Conservation (phyloP, 2,113 vertebrate species). For the Rousettus leschenaultii region DNA sequence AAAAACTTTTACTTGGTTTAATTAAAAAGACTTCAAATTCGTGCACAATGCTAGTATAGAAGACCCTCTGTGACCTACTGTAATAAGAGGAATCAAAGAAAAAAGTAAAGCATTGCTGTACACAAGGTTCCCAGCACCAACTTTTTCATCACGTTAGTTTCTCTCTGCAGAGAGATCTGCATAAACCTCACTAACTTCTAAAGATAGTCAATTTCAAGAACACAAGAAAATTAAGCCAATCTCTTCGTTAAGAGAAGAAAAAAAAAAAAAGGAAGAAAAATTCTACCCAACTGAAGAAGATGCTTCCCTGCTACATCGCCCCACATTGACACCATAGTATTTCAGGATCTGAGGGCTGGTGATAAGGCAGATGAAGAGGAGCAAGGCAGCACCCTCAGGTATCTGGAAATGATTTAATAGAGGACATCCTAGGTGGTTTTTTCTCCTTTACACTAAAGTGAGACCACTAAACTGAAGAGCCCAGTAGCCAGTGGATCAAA, state of each 20-base stretch:
- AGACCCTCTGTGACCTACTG: background rate
- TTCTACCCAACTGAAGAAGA: background rate
- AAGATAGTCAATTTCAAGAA: background rate
- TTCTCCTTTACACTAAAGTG: background rate
- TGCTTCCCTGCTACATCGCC: background rate
- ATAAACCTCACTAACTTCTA: background rate
- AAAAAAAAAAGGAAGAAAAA: background rate
- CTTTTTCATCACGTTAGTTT: background rate
- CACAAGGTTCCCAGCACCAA: background rate
- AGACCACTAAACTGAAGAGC: background rate
- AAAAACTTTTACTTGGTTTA: background rate
- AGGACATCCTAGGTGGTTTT: background rate
- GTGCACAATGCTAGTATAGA: background rate
- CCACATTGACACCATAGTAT: too few relatives aligned
- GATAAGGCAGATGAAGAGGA: background rate
- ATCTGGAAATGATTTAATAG: background rate
- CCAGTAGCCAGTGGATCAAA: background rate
- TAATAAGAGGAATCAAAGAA: background rate
- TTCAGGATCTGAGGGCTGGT: background rate
- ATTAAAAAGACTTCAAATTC: constrained; percentile 33
- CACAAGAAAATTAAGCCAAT: background rate
- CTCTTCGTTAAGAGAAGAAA: background rate
- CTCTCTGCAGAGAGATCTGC: background rate
- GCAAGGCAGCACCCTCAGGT: background rate
- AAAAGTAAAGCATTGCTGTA: constrained; percentile 7